A percentile compares a stretch with the other conserved stretches of the same genome.
These are phyloP conservation scores for Caenorhabditis auriculariae DNA, from an alignment of 2,888 invertebrate species.

Conservation along the genomic window DNA sequence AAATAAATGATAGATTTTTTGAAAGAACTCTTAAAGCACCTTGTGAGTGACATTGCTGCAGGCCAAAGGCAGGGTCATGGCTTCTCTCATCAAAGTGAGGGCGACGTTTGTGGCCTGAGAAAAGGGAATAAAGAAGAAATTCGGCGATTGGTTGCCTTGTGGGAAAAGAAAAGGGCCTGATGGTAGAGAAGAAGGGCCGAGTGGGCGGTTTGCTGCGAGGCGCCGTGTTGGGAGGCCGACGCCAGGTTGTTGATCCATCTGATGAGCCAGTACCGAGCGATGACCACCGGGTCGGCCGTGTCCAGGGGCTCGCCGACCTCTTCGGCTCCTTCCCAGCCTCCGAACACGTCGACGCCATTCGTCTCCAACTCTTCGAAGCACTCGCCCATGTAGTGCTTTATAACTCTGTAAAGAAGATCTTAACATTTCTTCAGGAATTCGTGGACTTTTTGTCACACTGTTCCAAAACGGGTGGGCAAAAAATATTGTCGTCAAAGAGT, in stretches of 20 bases:
- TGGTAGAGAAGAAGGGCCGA: conserved; percentile 49
- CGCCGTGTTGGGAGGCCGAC: conserved; percentile 31
- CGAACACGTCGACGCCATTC: conserved; percentile 57
- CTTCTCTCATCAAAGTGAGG: conserved; percentile 59
- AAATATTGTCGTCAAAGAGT: too few relatives aligned
- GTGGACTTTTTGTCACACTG: not conserved
- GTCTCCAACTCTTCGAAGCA: conserved; percentile 44
- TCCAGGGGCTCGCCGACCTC: conserved; percentile 46
- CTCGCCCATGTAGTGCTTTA: conserved; percentile 41
- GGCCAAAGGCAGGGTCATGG: conserved; percentile 57
- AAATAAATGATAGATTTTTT: too few relatives aligned
- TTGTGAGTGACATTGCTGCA: conserved; percentile 61
- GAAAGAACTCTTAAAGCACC: too few relatives aligned
- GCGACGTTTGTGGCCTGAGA: conserved; percentile 51
- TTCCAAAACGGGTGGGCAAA: conserved; percentile 2
- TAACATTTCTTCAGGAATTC: not conserved
- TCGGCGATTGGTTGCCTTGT: conserved; percentile 29
- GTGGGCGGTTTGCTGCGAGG: conserved; percentile 22
- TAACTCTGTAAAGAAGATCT: conserved; percentile 17
- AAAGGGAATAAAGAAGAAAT: conserved; percentile 16
- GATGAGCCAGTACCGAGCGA: conserved; percentile 61
- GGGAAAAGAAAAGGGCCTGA: conserved; percentile 46
- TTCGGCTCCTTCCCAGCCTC: conserved; percentile 58
- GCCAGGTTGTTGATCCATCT: conserved; percentile 61
- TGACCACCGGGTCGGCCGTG: conserved; percentile 61